Evolutionary conservation across 2,113 vertebrate genomes (phyloP).

Genomic region (Formicarius rufipectus): DNA sequence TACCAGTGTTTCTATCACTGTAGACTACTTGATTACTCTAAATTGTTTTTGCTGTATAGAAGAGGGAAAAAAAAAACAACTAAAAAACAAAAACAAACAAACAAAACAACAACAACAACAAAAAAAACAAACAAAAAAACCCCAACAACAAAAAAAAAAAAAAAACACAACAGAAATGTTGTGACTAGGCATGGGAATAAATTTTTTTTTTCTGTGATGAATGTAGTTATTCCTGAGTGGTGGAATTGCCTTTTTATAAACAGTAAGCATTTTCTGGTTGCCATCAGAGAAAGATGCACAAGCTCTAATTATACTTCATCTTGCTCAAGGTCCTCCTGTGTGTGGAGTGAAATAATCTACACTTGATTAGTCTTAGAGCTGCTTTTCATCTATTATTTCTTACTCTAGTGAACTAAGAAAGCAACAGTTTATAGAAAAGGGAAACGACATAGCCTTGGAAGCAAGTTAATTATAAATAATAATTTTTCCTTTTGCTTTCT

Average conservation of each 20-base stretch:
- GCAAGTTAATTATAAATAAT: background rate
- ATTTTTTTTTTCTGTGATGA: background rate
- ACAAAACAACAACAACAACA: too few relatives aligned
- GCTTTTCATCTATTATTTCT: background rate
- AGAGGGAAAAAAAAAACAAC: too few relatives aligned
- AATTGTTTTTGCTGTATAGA: background rate
- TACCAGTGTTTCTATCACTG: background rate
- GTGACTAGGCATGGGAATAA: background rate
- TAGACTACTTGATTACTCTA: background rate
- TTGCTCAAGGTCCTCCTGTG: background rate
- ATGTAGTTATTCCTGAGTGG: background rate
- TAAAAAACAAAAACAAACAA: too few relatives aligned
- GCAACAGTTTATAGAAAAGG: background rate
- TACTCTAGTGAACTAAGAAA: background rate
- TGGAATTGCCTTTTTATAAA: background rate
- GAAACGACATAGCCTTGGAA: background rate
- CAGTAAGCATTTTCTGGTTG: background rate
- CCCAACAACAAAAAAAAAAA: too few relatives aligned
- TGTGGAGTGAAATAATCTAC: background rate
- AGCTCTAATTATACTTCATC: background rate
- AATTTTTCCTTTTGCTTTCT: background rate
- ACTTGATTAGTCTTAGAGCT: background rate
- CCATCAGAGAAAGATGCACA: background rate
- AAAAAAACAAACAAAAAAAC: too few relatives aligned
- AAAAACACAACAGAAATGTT: background rate